Evolutionary conservation across 2,888 invertebrate genomes (phyloP).

Genomic region (Lithophane ornitopus): DNA sequence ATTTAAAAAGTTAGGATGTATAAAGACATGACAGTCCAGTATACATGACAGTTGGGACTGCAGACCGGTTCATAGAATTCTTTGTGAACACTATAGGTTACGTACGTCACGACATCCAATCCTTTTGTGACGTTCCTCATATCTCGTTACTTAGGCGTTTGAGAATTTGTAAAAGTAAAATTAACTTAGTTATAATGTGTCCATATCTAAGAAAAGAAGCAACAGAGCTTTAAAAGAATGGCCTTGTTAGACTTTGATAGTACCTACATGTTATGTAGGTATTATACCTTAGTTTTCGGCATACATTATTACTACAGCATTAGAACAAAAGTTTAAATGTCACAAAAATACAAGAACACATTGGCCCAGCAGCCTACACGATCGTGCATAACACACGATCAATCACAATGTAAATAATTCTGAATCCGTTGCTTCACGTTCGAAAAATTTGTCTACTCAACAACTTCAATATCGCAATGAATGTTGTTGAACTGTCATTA

Average conservation of each 20-base stretch:
- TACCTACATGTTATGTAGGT: neutral
- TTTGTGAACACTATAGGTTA: constrained; percentile 18
- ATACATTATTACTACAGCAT: too few relatives aligned
- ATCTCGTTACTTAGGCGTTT: constrained; percentile 32
- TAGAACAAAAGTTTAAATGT: too few relatives aligned
- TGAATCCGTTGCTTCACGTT: too few relatives aligned
- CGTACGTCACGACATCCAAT: constrained; percentile 23
- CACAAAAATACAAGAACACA: too few relatives aligned
- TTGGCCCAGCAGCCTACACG: too few relatives aligned
- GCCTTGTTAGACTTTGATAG: neutral
- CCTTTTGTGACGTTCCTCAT: constrained; percentile 45
- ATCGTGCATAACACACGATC: too few relatives aligned
- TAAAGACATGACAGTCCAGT: neutral
- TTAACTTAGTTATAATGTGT: neutral
- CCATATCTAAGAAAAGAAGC: neutral
- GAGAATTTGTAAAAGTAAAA: constrained; percentile 1
- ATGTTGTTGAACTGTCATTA: too few relatives aligned
- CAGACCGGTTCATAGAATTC: constrained; percentile 48
- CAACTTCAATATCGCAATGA: too few relatives aligned
- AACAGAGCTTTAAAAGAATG: neutral
- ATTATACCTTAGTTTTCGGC: neutral
- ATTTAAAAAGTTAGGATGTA: too few relatives aligned
- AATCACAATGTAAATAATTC: too few relatives aligned
- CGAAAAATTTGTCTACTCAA: too few relatives aligned
- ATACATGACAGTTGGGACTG: neutral